These are phyloP conservation scores for Trisateles emortualis DNA, from an alignment of 2,888 invertebrate species.

Conservation along the genomic window DNA sequence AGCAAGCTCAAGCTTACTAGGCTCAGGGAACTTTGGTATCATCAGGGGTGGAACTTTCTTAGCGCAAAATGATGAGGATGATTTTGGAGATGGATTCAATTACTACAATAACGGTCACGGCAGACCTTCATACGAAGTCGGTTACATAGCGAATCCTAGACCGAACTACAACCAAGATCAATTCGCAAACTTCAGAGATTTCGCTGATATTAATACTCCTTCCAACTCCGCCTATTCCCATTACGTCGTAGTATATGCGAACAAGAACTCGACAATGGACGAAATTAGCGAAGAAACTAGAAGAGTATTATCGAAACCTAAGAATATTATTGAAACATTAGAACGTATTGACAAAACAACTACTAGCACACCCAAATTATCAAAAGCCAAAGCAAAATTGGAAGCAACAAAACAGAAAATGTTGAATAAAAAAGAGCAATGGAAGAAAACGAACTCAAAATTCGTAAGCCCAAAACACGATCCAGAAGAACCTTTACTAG, in stretches of 20 bases:
- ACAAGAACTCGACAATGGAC: conserved; percentile 90
- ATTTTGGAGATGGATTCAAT: conserved; percentile 87
- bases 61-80: conserved; percentile 90
- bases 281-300: conserved; percentile 80
- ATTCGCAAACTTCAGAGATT: conserved; percentile 96
- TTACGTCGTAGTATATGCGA: conserved; percentile 93
- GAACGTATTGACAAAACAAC: conserved; percentile 89
- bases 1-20: conserved; percentile 89
- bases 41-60: conserved; percentile 95
- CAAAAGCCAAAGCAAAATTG: conserved; percentile 89
- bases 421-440: conserved; percentile 77
- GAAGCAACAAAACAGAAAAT: conserved; percentile 81
- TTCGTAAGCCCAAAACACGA: conserved; percentile 78
- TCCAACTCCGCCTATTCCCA: conserved; percentile 93
- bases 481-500: conserved; percentile 88
- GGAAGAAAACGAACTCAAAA: conserved; percentile 77
- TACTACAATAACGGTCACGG: conserved; percentile 91
- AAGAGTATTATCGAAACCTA: conserved; percentile 86
- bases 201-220: conserved; percentile 95
- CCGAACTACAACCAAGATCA: conserved; percentile 93
- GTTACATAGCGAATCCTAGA: conserved; percentile 89
- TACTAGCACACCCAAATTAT: conserved; percentile 79
- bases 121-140: conserved; percentile 88
- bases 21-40: conserved; percentile 95
- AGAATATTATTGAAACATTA: conserved; percentile 94